phyloP scores from a whole-genome alignment of 2,113 vertebrate genomes.

The Malurus elegans region DNA sequence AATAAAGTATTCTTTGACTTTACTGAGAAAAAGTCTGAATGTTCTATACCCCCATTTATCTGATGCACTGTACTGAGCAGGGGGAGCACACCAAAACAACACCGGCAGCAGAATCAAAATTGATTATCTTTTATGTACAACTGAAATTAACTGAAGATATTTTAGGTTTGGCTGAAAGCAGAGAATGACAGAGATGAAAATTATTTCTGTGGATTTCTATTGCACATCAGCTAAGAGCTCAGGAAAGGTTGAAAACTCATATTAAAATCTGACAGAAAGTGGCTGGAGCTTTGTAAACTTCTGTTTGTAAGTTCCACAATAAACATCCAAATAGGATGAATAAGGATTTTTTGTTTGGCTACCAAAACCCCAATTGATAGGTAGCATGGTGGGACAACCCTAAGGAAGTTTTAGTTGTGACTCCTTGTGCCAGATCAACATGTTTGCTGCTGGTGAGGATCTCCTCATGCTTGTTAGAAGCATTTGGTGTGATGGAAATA shows the following conservation, averaged over 20 bases:
- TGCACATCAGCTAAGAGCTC: neutral
- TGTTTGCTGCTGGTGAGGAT: neutral
- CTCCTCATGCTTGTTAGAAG: rapidly evolving
- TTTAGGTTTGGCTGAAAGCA: neutral
- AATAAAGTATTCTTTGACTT: neutral
- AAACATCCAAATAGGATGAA: neutral
- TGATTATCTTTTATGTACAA: neutral
- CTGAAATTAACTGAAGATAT: neutral
- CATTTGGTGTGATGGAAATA: neutral
- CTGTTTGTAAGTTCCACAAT: neutral
- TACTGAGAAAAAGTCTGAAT: neutral
- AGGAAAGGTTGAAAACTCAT: neutral
- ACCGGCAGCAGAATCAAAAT: neutral
- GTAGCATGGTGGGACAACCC: neutral
- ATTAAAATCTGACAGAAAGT: neutral
- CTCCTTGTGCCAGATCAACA: neutral
- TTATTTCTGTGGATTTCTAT: neutral
- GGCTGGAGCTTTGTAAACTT: neutral
- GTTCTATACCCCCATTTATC: neutral
- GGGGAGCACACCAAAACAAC: neutral
- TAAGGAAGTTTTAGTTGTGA: neutral
- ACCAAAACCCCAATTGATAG: neutral
- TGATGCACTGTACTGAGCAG: neutral
- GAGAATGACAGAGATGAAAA: neutral
- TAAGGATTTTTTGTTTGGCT: neutral